Evolutionary conservation across 2,113 vertebrate genomes (phyloP), one percentile per base, ranked within the genome.

Genomic region (Cyprinus carpio): DNA sequence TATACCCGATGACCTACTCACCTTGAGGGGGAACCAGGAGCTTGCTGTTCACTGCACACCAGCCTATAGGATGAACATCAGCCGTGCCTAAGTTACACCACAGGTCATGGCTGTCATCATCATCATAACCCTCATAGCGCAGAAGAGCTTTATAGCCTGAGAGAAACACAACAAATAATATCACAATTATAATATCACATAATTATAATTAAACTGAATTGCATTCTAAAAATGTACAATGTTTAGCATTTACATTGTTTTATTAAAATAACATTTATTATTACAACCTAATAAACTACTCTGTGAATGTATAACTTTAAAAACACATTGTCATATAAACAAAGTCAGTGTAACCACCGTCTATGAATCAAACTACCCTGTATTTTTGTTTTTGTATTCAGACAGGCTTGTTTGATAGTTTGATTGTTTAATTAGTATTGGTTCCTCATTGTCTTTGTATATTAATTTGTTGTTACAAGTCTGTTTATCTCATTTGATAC

Each of bases 1-100:
- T 18, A 71, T 81, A 31, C 37, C 40, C 0, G 23, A 67, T 51
- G 16, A 65, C 71, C 20, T 18, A 43, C 46, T 84, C 25, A 98
- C 98, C 96, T 90, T 96, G 96, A 0, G 98, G 98, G 0, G 98
- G 98, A 69, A 99, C 98, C 75, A 99, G 93, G 87, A 98, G 96
- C 91, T 99, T 99, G 94, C 96, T 96, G 15, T 97, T 98, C 91
- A 97, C 94, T 71, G 98, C 96, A 81, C 97, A 97, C 98, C 98
- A 99, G 49, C 98, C 98, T 0, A 99, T 96, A 3, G 98, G 97
- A 90, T 99, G 96, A 89, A 99, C 92, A 29, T 99, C 97, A 88
- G 96, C 95, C 0, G 94, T 96, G 12, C 96, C 96, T 67, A 99
- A 91, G 91, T 97, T 99, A 90, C 96, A 96, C 98, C 98, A 99